Base-by-base conservation (phyloP, 2,113 vertebrate species). In the Sclerurus mexicanus region DNA sequence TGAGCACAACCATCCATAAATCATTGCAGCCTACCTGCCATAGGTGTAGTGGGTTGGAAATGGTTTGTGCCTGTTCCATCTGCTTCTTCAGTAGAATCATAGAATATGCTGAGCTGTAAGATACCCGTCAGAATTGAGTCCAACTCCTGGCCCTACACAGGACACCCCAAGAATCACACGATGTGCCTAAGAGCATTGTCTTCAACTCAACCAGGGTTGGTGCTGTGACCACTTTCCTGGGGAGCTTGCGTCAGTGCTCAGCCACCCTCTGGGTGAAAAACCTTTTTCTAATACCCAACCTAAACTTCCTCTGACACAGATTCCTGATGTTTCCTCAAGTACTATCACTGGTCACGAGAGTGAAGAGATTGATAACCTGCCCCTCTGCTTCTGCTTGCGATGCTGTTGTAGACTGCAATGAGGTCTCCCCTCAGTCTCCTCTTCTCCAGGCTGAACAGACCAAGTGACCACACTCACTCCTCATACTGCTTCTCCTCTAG, bases 11-110 rank as follows among this genome's bases (percentile, higher is more conserved):
- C 2, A 1, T 49, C 28, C 40, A 20, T 55, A 66, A 84, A 49
- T 20, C 2, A 0, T 31, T 1, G 0, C 24, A n/a, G 46, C 33
- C 24, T 71, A 56, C 28, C 33, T 55, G 37, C 7, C 4, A 0
- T 25, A 49, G 68, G 22, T 1, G 3, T 50, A 33, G 28, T 0
- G 10, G 62, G 8, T 30, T 62, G 46, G 33, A 46, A 80, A 35
- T 37, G 35, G 24, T 55, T 74, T 87, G 31, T 60, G 35, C 40
- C 16, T 49, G 21, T 71, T 66, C 52, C 52, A 50, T 80, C 67
- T 93, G 67, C 73, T 79, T 55, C 42, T 52, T 71, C 55, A 40
- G 1, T 35, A 90, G 35, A 58, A 58, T 58, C 33, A 23, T 23
- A 35, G 56, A 58, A 58, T 23, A 58, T n/a, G 33, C 33, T n/a